These are phyloP conservation scores for Helogale parvula DNA, from an alignment of 2,113 vertebrate genomes.

Conservation along the genomic window DNA sequence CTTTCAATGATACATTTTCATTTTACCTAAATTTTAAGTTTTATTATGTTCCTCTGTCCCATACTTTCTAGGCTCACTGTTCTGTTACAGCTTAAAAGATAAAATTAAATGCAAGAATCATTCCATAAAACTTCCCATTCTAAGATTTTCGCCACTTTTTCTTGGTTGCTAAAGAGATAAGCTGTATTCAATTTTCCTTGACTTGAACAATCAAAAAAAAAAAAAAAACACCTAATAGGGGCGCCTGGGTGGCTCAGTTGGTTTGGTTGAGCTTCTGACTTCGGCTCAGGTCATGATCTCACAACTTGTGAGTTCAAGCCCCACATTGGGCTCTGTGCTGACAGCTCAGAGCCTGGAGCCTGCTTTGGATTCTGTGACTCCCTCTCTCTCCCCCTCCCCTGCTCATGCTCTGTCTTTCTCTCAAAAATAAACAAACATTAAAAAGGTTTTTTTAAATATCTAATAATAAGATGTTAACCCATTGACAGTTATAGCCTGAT, in stretches of 20 bases:
- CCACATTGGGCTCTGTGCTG: too few species aligned
- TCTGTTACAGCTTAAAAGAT: not conserved
- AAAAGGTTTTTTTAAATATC: not conserved
- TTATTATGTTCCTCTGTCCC: not conserved
- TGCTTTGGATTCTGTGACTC: too few species aligned
- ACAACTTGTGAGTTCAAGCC: too few species aligned
- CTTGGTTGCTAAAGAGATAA: not conserved
- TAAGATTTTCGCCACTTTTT: not conserved
- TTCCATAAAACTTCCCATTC: not conserved
- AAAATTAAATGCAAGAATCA: not conserved
- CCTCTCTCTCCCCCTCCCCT: too few species aligned
- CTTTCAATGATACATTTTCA: not conserved
- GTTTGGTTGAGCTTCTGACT: too few species aligned
- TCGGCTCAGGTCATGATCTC: too few species aligned
- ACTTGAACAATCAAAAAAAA: not conserved
- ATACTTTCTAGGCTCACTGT: not conserved
- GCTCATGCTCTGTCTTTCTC: too few species aligned
- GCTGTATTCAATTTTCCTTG: not conserved
- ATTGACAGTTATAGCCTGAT: constrained; percentile 2
- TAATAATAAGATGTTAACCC: constrained; percentile 29
- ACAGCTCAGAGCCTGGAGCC: too few species aligned
- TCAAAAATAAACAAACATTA: too few species aligned
- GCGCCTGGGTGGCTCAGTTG: too few species aligned
- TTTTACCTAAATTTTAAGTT: not conserved
- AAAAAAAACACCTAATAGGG: not conserved